Evolutionary conservation across 2,888 invertebrate genomes (phyloP).

Genomic region (Synergus japonicus): DNA sequence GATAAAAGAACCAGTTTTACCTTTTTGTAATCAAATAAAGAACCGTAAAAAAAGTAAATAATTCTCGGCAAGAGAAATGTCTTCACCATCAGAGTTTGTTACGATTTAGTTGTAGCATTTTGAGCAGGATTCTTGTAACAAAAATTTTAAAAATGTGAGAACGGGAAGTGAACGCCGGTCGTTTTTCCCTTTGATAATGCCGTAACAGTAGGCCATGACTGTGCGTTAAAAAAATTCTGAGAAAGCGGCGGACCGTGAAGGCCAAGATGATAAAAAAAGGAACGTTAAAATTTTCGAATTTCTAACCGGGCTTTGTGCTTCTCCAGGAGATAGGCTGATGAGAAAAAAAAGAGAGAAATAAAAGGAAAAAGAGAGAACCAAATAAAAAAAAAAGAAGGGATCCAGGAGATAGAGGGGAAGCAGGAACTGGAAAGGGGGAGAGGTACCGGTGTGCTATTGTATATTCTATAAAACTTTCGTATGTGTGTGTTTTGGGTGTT

Average conservation of each 20-base stretch:
- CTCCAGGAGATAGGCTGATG: slow-evolving; percentile 8
- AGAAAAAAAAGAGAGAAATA: not conserved
- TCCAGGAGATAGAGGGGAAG: slow-evolving; percentile 24
- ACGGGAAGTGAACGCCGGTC: slow-evolving; percentile 10
- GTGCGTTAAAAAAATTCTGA: slow-evolving; percentile 58
- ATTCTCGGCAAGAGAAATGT: not conserved
- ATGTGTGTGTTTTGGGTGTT: slow-evolving; percentile 40
- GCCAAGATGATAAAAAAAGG: slow-evolving; percentile 57
- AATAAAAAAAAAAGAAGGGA: slow-evolving; percentile 22
- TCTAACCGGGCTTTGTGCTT: slow-evolving; percentile 47
- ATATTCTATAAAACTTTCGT: slow-evolving; percentile 35
- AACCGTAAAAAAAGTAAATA: not conserved
- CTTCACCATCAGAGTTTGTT: not conserved
- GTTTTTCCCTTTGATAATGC: slow-evolving; percentile 38
- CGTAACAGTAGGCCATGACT: slow-evolving; percentile 48
- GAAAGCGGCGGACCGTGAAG: slow-evolving; percentile 57
- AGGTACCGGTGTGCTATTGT: slow-evolving; percentile 37
- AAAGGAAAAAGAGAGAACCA: not conserved
- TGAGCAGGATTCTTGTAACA: not conserved
- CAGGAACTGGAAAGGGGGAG: slow-evolving; percentile 40
- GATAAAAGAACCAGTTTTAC: not conserved
- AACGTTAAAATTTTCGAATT: slow-evolving; percentile 57
- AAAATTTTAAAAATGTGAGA: slow-evolving; percentile 32
- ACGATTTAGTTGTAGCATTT: not conserved
- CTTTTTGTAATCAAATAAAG: not conserved